Evolutionary conservation across 2,888 invertebrate genomes (phyloP).

Genomic region (Junonia oenone): DNA sequence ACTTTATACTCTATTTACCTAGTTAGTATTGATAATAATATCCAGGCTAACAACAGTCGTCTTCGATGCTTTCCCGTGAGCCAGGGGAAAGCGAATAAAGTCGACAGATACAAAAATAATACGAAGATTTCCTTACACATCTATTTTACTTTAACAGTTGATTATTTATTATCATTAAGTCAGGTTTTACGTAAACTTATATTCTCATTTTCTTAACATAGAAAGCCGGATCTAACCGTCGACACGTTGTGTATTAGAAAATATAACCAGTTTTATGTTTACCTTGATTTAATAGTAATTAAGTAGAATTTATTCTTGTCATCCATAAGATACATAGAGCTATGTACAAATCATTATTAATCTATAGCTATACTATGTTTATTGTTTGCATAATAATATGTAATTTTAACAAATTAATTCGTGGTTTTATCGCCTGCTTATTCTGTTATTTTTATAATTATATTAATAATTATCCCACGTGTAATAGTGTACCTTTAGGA

Average conservation of each 20-base stretch:
- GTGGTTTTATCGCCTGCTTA: no score
- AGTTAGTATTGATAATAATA: slow-evolving; percentile 27
- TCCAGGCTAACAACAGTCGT: slow-evolving; percentile 41
- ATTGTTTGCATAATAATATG: neutral
- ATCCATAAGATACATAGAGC: neutral
- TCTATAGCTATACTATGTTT: neutral
- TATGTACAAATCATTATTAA: neutral
- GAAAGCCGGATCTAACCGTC: slow-evolving; percentile 11
- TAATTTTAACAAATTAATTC: no score
- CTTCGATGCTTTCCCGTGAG: slow-evolving; percentile 48
- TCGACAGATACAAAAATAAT: slow-evolving; percentile 53
- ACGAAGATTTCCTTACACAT: slow-evolving; percentile 32
- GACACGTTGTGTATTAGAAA: neutral
- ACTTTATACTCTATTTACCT: slow-evolving; percentile 21
- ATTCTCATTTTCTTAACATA: slow-evolving; percentile 13
- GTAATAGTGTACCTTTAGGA: neutral
- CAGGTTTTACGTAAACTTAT: neutral
- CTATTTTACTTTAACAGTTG: slow-evolving; percentile 16
- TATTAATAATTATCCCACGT: neutral
- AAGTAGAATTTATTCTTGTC: no score
- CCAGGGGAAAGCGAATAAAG: slow-evolving; percentile 43
- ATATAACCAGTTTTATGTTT: neutral
- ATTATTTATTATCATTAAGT: slow-evolving; percentile 16
- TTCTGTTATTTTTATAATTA: neutral
- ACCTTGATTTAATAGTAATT: neutral